These are phyloP conservation scores for Andrena bicolor DNA, from an alignment of 2,888 invertebrate genomes.

Conservation along the genomic window DNA sequence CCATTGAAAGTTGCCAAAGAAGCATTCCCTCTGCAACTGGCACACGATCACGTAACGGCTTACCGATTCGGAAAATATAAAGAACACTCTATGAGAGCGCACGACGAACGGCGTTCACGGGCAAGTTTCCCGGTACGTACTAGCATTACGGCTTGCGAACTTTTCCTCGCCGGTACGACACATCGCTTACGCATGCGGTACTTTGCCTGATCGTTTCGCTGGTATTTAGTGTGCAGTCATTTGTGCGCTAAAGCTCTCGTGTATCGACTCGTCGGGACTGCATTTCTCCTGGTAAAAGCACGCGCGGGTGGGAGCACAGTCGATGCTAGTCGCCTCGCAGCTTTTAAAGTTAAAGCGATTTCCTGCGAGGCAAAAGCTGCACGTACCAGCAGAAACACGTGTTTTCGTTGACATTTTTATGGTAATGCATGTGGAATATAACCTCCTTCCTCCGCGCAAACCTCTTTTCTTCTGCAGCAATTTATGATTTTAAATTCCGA, in stretches of 20 bases:
- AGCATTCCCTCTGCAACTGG: constrained; percentile 26
- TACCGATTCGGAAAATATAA: constrained; percentile 28
- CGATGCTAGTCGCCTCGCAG: constrained; percentile 21
- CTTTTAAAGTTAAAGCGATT: constrained; percentile 54
- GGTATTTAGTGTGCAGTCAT: constrained; percentile 44
- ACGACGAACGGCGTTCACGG: background rate
- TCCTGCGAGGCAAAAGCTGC: constrained; percentile 5
- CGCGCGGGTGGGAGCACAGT: constrained; percentile 1
- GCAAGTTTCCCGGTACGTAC: constrained; percentile 2
- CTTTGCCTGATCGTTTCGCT: background rate
- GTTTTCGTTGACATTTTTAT: background rate
- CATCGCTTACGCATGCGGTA: constrained; percentile 7
- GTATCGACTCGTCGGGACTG: constrained; percentile 23
- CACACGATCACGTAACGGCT: constrained; percentile 2
- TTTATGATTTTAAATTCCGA: background rate
- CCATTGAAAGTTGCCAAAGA: constrained; percentile 44
- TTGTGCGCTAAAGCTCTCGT: constrained; percentile 21
- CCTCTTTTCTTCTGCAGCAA: no score
- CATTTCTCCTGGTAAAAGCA: constrained; percentile 41
- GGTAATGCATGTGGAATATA: background rate
- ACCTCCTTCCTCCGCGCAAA: background rate
- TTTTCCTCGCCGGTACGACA: constrained; percentile 1
- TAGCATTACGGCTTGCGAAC: constrained; percentile 11
- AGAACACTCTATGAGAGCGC: constrained; percentile 8
- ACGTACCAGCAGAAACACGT: background rate